These are phyloP conservation scores for Smittia aterrima DNA, from an alignment of 2,888 invertebrate genomes.

Conservation along the genomic window DNA sequence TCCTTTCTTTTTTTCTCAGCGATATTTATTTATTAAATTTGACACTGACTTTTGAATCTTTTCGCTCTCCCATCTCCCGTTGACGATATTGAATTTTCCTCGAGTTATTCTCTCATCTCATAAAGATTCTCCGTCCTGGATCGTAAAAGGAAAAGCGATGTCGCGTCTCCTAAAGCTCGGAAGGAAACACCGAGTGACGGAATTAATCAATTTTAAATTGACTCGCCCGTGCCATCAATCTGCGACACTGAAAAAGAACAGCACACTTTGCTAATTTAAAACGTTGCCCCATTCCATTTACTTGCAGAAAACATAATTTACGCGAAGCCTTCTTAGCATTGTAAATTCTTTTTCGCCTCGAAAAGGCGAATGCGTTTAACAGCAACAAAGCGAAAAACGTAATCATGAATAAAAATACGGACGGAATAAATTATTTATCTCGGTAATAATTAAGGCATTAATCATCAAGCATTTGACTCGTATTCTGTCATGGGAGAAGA, in stretches of 20 bases:
- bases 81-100: slow-evolving; percentile 13
- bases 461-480: not conserved
- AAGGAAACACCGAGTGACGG: not conserved
- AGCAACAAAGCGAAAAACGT: not conserved
- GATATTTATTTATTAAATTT: slow-evolving; percentile 25
- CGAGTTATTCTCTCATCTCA: not conserved
- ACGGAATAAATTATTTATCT: not conserved
- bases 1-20: not conserved
- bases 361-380: not conserved
- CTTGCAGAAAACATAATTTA: no score
- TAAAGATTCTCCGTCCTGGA: not conserved
- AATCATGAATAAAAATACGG: not conserved
- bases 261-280: not conserved
- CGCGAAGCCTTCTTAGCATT: not conserved
- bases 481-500: not conserved
- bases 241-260: not conserved
- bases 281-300: no score
- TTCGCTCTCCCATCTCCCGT: not conserved
- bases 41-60: slow-evolving; percentile 26
- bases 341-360: not conserved
- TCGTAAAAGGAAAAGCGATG: not conserved
- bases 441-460: slow-evolving; percentile 26
- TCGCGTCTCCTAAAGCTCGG: not conserved
- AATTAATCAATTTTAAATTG: slow-evolving; percentile 31
- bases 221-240: not conserved